Conservation (phyloP, 1,140 invertebrate genomes). For the Apis mellifera region Amel_HAv3.1 CM009939.2:11548501-11549000, state of each 20-base stretch:
- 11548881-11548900: not conserved
- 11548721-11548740: no score
- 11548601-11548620: not conserved
- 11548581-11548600: conserved; percentile 18
- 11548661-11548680: not conserved
- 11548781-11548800: not conserved
- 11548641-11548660: not conserved
- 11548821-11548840: conserved; percentile 18
- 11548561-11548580: not conserved
- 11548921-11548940: not conserved
- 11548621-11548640: not conserved
- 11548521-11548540: conserved; percentile 10
- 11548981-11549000: not conserved
- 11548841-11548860: not conserved
- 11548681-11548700: not conserved
- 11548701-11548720: no score
- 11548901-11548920: conserved; percentile 3
- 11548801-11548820: not conserved
- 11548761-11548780: not conserved
- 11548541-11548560: not conserved
- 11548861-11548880: not conserved
- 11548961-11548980: not conserved
- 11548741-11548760: not conserved
- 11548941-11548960: not conserved
- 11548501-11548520: conserved; percentile 47